Conservation (phyloP, 2,113 vertebrate species). For the Phoxinus phoxinus region DNA sequence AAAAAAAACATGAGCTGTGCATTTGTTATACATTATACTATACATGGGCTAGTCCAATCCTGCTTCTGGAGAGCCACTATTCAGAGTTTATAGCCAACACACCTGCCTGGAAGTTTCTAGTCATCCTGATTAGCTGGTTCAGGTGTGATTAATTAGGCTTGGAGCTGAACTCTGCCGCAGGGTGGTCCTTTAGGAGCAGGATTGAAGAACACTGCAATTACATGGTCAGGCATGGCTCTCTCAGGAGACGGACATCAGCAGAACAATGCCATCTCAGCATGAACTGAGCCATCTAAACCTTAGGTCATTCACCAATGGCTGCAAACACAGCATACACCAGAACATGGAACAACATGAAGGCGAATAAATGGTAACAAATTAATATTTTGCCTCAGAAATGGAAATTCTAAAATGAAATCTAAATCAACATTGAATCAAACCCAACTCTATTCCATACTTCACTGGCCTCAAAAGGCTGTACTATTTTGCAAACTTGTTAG, state of each 20-base stretch:
- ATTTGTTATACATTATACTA: not conserved
- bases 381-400: too few species aligned
- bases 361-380: too few species aligned
- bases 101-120: not conserved
- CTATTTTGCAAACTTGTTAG: not conserved
- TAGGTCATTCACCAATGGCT: too few species aligned
- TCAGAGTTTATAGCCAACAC: not conserved
- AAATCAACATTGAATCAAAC: too few species aligned
- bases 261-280: not conserved
- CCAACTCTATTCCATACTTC: too few species aligned
- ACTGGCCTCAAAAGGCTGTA: not conserved
- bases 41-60: not conserved
- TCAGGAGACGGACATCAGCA: not conserved
- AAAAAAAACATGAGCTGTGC: not conserved
- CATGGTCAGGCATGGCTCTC: not conserved
- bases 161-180: not conserved
- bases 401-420: too few species aligned
- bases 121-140: not conserved
- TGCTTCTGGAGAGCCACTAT: not conserved
- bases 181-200: not conserved
- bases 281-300: too few species aligned
- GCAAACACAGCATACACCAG: too few species aligned
- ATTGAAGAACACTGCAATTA: not conserved
- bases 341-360: too few species aligned
- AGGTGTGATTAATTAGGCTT: not conserved